A percentile compares a stretch with the other conserved stretches of the same genome.
Conservation (phyloP, 2,113 vertebrate species). For the Cephalopterus ornatus region DNA sequence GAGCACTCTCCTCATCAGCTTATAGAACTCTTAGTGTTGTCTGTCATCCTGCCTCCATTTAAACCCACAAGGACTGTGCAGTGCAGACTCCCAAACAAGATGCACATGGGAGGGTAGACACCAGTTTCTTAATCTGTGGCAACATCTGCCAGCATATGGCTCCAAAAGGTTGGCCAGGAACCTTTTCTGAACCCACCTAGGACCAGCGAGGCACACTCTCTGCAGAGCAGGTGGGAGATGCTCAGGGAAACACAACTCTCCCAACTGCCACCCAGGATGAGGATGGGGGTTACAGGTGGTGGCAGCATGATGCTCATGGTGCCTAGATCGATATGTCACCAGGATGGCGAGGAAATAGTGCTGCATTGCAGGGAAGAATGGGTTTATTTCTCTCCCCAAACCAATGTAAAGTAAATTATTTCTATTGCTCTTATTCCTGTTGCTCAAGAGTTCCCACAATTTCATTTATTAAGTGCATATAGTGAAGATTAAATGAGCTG, state of each 20-base stretch:
- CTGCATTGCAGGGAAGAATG: neutral
- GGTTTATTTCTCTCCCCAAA: neutral
- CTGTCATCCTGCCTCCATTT: neutral
- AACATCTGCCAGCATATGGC: rapidly evolving
- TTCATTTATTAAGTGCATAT: neutral
- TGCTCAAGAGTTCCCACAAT: neutral
- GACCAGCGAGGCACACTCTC: rapidly evolving
- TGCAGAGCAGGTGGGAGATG: neutral
- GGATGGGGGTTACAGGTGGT: neutral
- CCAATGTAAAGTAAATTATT: neutral
- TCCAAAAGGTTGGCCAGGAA: rapidly evolving
- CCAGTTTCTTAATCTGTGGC: neutral
- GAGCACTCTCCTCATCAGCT: neutral
- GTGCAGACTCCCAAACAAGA: neutral
- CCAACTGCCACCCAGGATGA: rapidly evolving
- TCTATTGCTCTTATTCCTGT: neutral
- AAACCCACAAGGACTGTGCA: neutral
- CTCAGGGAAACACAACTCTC: neutral
- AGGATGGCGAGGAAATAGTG: neutral
- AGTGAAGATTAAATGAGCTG: neutral
- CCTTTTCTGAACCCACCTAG: neutral
- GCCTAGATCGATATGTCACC: neutral
- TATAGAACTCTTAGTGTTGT: neutral
- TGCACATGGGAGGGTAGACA: neutral
- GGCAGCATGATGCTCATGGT: neutral